These are phyloP conservation scores for Eupleurogrammus muticus DNA, from an alignment of 2,797 vertebrate genomes.

Conservation along the genomic window DNA sequence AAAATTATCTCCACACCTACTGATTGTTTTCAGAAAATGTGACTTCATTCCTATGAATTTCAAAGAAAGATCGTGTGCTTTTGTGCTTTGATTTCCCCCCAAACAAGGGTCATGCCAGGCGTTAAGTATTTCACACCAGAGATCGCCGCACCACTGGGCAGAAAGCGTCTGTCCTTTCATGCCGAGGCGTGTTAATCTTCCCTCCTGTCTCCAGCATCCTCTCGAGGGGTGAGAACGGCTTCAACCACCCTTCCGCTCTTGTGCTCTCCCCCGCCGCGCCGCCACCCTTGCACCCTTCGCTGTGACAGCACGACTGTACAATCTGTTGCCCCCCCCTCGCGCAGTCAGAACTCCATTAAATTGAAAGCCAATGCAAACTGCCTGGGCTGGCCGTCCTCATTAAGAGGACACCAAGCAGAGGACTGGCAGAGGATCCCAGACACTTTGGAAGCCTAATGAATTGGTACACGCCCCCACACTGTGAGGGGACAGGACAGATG, in stretches of 20 bases:
- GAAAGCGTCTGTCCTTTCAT: conserved; percentile 15
- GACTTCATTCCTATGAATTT: not conserved
- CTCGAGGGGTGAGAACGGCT: conserved; percentile 29
- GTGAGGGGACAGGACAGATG: conserved; percentile 42
- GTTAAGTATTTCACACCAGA: not conserved
- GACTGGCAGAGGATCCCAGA: conserved; percentile 62
- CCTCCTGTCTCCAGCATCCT: conserved; percentile 3
- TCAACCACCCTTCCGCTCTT: conserved; percentile 25
- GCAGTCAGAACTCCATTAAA: conserved; percentile 69
- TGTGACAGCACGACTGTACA: conserved; percentile 63
- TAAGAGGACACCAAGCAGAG: conserved; percentile 72
- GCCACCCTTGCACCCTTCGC: conserved; percentile 34
- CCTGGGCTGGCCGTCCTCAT: conserved; percentile 70
- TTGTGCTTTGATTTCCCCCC: not conserved
- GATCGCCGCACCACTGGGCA: not conserved
- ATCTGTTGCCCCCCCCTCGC: conserved; percentile 45
- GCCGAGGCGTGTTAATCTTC: not conserved
- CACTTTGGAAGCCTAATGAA: conserved; percentile 70
- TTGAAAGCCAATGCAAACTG: conserved; percentile 74
- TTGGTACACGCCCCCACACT: conserved; percentile 59
- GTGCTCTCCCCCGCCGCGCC: conserved; percentile 28
- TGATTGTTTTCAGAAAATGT: not conserved
- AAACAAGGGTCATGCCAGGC: not conserved
- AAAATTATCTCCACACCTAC: not conserved
- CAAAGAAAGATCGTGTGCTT: not conserved